A percentile compares a stretch with the other conserved stretches of the same genome.
phyloP scores from a whole-genome alignment of 2,113 vertebrate genomes.

The Salvelinus fontinalis region DNA sequence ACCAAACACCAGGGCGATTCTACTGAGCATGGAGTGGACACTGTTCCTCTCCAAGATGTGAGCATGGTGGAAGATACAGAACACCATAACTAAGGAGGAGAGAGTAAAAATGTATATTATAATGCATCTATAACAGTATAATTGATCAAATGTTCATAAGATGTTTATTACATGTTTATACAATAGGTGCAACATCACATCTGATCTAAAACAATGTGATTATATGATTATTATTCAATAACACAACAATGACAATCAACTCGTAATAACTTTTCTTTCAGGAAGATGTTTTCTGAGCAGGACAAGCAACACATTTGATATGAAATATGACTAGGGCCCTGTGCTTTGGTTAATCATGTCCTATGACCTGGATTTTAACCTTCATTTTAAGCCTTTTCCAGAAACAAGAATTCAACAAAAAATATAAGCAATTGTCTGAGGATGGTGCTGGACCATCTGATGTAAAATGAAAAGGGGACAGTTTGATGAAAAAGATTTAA shows the following conservation, averaged over 20 bases:
- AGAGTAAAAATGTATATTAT: slow-evolving; percentile 4
- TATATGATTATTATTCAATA: not conserved
- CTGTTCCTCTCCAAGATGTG: slow-evolving; percentile 70
- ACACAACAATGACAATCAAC: not conserved
- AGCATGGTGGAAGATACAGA: slow-evolving; percentile 74
- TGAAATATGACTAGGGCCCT: too few species aligned
- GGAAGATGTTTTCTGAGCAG: not conserved
- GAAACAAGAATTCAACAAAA: too few species aligned
- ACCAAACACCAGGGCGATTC: slow-evolving; percentile 62
- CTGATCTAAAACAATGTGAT: not conserved
- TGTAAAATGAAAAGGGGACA: too few species aligned
- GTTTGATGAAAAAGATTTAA: too few species aligned
- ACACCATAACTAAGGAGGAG: slow-evolving; percentile 65
- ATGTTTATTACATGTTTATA: not conserved
- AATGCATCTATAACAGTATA: not conserved
- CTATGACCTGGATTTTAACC: too few species aligned
- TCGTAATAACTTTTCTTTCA: not conserved
- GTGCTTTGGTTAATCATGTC: too few species aligned
- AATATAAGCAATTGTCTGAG: too few species aligned
- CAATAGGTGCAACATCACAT: not conserved
- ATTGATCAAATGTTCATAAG: not conserved
- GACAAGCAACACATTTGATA: not conserved
- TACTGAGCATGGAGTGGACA: slow-evolving; percentile 62
- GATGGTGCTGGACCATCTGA: too few species aligned
- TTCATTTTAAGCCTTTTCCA: too few species aligned